A percentile compares a stretch with the other conserved stretches of the same genome.
phyloP scores from a whole-genome alignment of 2,888 invertebrate genomes.

The Cabera pusaria region DNA sequence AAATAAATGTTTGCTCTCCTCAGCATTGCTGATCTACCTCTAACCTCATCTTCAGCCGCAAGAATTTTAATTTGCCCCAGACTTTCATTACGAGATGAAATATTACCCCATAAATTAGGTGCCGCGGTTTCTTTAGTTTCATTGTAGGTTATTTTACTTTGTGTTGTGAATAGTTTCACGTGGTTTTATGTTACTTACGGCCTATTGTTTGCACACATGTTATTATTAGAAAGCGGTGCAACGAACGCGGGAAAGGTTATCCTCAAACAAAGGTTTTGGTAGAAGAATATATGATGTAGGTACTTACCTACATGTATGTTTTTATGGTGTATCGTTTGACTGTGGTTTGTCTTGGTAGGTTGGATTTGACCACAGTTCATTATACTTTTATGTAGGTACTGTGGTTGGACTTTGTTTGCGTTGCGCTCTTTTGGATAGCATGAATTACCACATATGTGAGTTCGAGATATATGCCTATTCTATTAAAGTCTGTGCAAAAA shows the following conservation, averaged over 20 bases:
- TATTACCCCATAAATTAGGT: constrained; percentile 28
- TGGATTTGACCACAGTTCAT: too few species aligned
- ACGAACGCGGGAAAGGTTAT: constrained; percentile 31
- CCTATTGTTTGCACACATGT: constrained; percentile 40
- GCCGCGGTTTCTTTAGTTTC: constrained; percentile 1
- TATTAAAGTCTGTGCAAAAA: too few species aligned
- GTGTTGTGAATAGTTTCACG: constrained; percentile 16
- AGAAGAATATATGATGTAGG: too few species aligned
- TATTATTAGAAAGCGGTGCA: constrained; percentile 42
- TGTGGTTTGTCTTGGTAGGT: constrained; percentile 26
- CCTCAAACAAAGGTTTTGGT: constrained; percentile 8
- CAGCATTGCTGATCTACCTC: too few species aligned
- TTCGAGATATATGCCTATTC: too few species aligned
- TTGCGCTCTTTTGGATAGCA: constrained; percentile 16
- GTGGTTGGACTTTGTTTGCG: constrained; percentile 31
- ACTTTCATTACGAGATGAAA: constrained; percentile 13
- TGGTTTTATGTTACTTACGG: constrained; percentile 30
- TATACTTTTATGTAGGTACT: too few species aligned
- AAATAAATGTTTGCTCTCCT: too few species aligned
- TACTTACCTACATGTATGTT: too few species aligned
- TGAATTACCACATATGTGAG: constrained; percentile 1
- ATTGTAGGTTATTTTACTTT: constrained; percentile 9
- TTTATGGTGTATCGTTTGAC: background rate
- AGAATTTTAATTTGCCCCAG: background rate
- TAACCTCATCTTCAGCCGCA: constrained; percentile 1